Evolutionary conservation across 2,113 vertebrate genomes (phyloP).

Genomic region (Upupa epops): DNA sequence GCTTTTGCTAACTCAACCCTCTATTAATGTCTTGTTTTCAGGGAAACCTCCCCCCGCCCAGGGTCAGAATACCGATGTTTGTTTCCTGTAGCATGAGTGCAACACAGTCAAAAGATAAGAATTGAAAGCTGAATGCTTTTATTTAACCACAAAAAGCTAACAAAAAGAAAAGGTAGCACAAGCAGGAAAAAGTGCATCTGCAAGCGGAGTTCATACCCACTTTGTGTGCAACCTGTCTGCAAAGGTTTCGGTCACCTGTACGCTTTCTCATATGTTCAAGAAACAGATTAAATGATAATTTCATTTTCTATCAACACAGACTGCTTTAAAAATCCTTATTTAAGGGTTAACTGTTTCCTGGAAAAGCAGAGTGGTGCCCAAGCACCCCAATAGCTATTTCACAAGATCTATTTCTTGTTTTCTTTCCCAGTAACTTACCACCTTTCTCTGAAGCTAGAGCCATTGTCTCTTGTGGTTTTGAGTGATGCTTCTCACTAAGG

Average conservation of each 20-base stretch:
- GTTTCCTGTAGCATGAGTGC: background rate
- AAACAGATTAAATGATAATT: background rate
- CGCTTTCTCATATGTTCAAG: background rate
- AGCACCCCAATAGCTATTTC: background rate
- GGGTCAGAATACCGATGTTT: slow-evolving; percentile 11
- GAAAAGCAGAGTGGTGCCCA: background rate
- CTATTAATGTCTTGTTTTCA: background rate
- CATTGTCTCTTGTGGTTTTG: background rate
- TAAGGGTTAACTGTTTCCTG: background rate
- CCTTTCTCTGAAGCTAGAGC: background rate
- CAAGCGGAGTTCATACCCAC: background rate
- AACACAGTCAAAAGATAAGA: slow-evolving; percentile 4
- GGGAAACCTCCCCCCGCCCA: background rate
- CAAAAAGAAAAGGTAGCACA: background rate
- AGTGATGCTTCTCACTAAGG: background rate
- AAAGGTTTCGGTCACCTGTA: background rate
- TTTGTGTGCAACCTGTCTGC: background rate
- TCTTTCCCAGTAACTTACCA: background rate
- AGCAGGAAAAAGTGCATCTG: background rate
- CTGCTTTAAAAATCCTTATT: background rate
- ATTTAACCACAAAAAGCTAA: background rate
- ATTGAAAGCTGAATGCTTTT: background rate
- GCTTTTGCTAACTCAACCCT: background rate
- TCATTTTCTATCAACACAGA: rapidly evolving
- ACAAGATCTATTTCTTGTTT: background rate